These are phyloP conservation scores for Calliscelio sp. DNA, from an alignment of 2,888 invertebrate genomes.

Conservation along the genomic window DNA sequence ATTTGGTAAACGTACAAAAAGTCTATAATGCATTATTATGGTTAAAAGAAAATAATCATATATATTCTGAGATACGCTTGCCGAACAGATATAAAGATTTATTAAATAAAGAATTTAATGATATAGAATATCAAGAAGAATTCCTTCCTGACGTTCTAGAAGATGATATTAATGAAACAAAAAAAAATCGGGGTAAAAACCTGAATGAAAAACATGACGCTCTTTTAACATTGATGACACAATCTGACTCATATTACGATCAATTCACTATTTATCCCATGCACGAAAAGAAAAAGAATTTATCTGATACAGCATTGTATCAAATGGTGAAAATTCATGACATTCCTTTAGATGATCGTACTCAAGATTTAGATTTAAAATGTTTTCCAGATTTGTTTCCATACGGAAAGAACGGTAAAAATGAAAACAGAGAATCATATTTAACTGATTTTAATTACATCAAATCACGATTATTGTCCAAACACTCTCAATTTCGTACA, in stretches of 20 bases:
- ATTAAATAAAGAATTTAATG: too few species aligned
- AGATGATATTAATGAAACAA: constrained; percentile 1
- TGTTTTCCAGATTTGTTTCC: constrained; percentile 74
- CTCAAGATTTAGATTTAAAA: constrained; percentile 65
- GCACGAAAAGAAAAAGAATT: constrained; percentile 40
- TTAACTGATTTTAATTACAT: constrained; percentile 18
- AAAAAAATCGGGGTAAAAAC: constrained; percentile 2
- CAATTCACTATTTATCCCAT: constrained; percentile 54
- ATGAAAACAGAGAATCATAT: constrained; percentile 5
- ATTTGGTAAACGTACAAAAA: constrained; percentile 78
- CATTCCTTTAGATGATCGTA: constrained; percentile 69
- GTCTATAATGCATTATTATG: constrained; percentile 77
- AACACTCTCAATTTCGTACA: constrained; percentile 54
- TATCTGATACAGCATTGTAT: constrained; percentile 42
- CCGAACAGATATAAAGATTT: too few species aligned
- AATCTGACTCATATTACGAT: constrained; percentile 33
- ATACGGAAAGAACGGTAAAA: constrained; percentile 28
- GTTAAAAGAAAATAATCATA: constrained; percentile 78
- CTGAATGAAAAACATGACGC: constrained; percentile 24
- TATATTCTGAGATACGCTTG: constrained; percentile 75
- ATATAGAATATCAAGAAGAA: constrained; percentile 19
- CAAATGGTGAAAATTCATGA: constrained; percentile 68
- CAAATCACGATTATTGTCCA: background rate
- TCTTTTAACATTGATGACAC: constrained; percentile 37
- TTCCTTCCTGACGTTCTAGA: too few species aligned